Evolutionary conservation across 23 tunicate genomes (phyloP).

Genomic region (Corella eumyota): DNA sequence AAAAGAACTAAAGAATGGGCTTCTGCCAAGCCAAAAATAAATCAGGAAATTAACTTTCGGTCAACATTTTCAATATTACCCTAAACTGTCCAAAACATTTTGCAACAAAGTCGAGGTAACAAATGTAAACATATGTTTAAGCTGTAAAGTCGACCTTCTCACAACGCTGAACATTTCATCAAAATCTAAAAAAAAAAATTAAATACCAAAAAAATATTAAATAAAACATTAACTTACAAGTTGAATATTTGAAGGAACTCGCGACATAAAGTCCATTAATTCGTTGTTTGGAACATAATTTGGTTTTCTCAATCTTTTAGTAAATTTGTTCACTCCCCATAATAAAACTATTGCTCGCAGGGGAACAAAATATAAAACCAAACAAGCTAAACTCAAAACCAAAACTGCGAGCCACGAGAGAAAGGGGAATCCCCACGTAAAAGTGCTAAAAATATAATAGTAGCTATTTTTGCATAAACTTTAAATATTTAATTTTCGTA

Average conservation of each 20-base stretch:
- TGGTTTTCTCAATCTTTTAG: conserved; percentile 83
- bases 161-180: no score
- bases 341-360: conserved; percentile 61
- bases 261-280: conserved; percentile 75
- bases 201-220: neutral
- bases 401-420: conserved; percentile 57
- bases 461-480: no score
- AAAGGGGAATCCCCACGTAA: conserved; percentile 83
- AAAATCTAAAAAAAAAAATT: no score
- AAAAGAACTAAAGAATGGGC: no score
- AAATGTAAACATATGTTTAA: no score
- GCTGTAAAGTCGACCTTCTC: no score
- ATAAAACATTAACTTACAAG: conserved; percentile 33
- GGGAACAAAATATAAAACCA: conserved; percentile 60
- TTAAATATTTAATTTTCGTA: neutral
- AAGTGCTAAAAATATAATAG: conserved; percentile 47
- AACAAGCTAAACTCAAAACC: conserved; percentile 25
- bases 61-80: no score
- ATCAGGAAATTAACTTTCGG: no score
- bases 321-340: conserved; percentile 95
- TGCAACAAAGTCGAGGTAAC: no score
- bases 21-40: no score
- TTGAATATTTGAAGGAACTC: conserved; percentile 77
- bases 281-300: conserved; percentile 89
- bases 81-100: no score